These are phyloP conservation scores for Trogon surrucura DNA, from an alignment of 2,113 vertebrate genomes.

Conservation along the genomic window DNA sequence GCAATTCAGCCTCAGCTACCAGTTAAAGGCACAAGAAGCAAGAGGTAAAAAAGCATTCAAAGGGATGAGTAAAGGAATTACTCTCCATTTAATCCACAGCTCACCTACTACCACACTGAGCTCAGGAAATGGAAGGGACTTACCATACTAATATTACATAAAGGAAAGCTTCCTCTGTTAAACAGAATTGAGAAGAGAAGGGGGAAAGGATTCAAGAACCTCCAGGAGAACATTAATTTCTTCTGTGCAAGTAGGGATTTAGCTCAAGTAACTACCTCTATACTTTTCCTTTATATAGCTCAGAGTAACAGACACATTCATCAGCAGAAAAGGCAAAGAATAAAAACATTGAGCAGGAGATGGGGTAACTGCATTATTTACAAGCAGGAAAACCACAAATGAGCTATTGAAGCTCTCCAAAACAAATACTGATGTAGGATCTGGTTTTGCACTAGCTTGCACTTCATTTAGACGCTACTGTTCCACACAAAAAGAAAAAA, in stretches of 20 bases:
- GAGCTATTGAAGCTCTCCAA: conserved; percentile 21
- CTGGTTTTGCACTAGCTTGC: neutral
- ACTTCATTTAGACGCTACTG: neutral
- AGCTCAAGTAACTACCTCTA: neutral
- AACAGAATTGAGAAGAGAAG: neutral
- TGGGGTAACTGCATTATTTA: conserved; percentile 33
- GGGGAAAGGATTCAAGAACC: neutral
- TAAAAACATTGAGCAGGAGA: neutral
- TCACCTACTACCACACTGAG: neutral
- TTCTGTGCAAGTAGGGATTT: neutral
- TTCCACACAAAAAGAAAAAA: neutral
- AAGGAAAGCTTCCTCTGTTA: neutral
- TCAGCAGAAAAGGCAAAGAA: conserved; percentile 5
- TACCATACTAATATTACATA: neutral
- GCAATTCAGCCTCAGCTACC: neutral
- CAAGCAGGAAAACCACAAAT: conserved; percentile 55
- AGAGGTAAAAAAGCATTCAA: neutral
- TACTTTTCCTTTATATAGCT: neutral
- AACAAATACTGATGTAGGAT: conserved; percentile 21
- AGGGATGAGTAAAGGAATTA: neutral
- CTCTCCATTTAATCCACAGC: neutral
- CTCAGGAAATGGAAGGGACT: neutral
- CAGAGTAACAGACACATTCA: neutral
- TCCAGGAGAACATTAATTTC: neutral
- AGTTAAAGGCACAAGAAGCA: neutral